phyloP scores from a whole-genome alignment of 1,140 invertebrate genomes.

The Aphidius ervi region DNA sequence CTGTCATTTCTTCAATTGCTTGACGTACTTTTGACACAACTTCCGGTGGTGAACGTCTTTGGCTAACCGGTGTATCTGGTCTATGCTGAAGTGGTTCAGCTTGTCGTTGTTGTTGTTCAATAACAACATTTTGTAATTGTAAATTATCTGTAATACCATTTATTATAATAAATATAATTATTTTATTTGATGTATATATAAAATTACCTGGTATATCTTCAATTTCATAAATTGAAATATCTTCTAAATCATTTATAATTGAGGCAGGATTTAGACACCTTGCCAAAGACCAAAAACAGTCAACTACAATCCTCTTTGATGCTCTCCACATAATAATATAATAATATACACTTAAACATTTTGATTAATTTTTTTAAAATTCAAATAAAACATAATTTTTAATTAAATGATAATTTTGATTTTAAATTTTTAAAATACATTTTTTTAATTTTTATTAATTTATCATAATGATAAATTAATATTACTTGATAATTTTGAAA shows the following conservation, averaged over 20 bases:
- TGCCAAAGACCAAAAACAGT: slow-evolving; percentile 30
- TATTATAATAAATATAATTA: not conserved
- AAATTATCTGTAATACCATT: slow-evolving; percentile 29
- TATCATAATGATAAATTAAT: not conserved
- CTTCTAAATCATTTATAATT: slow-evolving; percentile 30
- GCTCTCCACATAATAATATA: slow-evolving; percentile 41
- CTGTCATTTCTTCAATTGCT: slow-evolving; percentile 35
- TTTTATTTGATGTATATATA: not conserved
- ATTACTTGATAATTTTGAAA: slow-evolving; percentile 1
- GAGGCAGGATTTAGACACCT: slow-evolving; percentile 28
- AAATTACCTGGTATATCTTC: slow-evolving; percentile 34
- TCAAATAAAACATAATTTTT: not conserved
- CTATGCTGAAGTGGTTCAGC: slow-evolving; percentile 33
- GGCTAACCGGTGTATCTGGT: slow-evolving; percentile 33
- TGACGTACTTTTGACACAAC: slow-evolving; percentile 31
- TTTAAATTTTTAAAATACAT: no score
- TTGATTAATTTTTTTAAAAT: slow-evolving; percentile 6
- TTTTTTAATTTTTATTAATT: not conserved
- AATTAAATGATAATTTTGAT: no score
- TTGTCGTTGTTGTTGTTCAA: slow-evolving; percentile 20
- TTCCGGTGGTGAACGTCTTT: slow-evolving; percentile 35
- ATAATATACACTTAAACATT: slow-evolving; percentile 31
- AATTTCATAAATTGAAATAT: slow-evolving; percentile 32
- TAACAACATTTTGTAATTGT: slow-evolving; percentile 27
- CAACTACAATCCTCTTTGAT: slow-evolving; percentile 33